A percentile compares a stretch with the other conserved stretches of the same genome.
These are phyloP conservation scores for Eupeodes corollae DNA, from an alignment of 1,140 invertebrate genomes.

Conservation along the genomic window DNA sequence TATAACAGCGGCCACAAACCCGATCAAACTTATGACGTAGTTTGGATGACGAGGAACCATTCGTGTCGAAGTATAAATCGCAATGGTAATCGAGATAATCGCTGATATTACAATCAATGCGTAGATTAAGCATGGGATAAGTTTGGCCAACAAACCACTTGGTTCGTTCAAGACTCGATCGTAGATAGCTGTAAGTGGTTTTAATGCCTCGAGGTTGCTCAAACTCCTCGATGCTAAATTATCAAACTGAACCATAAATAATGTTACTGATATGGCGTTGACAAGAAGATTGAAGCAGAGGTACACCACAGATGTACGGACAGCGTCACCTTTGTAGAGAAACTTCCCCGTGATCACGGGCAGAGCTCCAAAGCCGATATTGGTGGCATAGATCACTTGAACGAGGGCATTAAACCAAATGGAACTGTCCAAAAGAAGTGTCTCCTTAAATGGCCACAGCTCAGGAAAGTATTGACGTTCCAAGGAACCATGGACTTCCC, in stretches of 20 bases:
- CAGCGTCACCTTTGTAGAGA: constrained; percentile 35
- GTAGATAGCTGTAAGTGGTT: constrained; percentile 32
- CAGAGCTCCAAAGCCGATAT: constrained; percentile 30
- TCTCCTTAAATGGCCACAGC: constrained; percentile 22
- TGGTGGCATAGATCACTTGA: constrained; percentile 32
- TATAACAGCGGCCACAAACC: constrained; percentile 26
- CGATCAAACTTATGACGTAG: constrained; percentile 32
- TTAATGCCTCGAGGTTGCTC: constrained; percentile 24
- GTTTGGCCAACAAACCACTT: constrained; percentile 12
- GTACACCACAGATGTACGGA: constrained; percentile 34
- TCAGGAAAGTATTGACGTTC: constrained; percentile 24
- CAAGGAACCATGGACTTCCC: constrained; percentile 32
- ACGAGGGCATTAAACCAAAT: constrained; percentile 35
- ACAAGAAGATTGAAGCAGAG: constrained; percentile 34
- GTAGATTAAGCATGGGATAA: constrained; percentile 27
- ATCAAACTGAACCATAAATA: constrained; percentile 36
- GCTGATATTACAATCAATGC: constrained; percentile 23
- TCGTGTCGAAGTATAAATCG: constrained; percentile 29
- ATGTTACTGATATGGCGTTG: constrained; percentile 31
- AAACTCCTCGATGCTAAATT: constrained; percentile 16
- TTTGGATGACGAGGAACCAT: constrained; percentile 29
- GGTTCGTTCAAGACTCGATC: constrained; percentile 18
- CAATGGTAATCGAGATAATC: constrained; percentile 26
- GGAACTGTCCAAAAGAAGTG: constrained; percentile 20
- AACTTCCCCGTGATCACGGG: constrained; percentile 36